A percentile compares a stretch with the other conserved stretches of the same genome.
These are phyloP conservation scores for Drosophila histrio DNA, from an alignment of 2,888 invertebrate species.

Conservation along the genomic window DNA sequence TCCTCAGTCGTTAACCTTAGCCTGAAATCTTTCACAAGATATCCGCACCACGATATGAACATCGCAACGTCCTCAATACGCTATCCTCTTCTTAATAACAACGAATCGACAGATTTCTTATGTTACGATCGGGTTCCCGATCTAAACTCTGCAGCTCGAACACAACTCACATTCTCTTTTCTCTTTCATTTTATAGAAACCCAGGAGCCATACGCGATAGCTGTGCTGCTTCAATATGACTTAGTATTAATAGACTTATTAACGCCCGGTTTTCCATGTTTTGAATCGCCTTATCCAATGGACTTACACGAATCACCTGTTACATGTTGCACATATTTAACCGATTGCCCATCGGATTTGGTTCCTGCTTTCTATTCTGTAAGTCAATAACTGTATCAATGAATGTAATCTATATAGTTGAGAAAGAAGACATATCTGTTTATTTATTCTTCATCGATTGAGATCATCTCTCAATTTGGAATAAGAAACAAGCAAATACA, in stretches of 20 bases:
- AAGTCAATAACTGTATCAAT: too few species aligned
- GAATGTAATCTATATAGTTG: too few species aligned
- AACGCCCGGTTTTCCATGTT: slow-evolving; percentile 97
- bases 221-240: slow-evolving; percentile 98
- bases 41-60: too few species aligned
- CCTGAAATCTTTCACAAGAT: too few species aligned
- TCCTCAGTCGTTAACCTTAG: too few species aligned
- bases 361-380: slow-evolving; percentile 98
- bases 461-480: neutral
- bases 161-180: neutral
- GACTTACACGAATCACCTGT: slow-evolving; percentile 99
- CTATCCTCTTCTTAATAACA: too few species aligned
- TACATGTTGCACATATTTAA: slow-evolving; percentile 97
- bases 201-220: slow-evolving; percentile 99
- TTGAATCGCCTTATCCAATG: slow-evolving; percentile 99
- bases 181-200: slow-evolving; percentile 88
- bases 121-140: fast-evolving
- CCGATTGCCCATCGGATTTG: slow-evolving; percentile 98
- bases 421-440: too few species aligned
- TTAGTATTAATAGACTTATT: slow-evolving; percentile 98
- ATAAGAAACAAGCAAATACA: neutral
- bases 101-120: too few species aligned
- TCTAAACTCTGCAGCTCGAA: neutral
- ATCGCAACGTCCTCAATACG: too few species aligned
- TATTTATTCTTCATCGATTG: neutral